Evolutionary conservation across 2,888 invertebrate genomes (phyloP).

Genomic region (Entomobrya multifasciata): DNA sequence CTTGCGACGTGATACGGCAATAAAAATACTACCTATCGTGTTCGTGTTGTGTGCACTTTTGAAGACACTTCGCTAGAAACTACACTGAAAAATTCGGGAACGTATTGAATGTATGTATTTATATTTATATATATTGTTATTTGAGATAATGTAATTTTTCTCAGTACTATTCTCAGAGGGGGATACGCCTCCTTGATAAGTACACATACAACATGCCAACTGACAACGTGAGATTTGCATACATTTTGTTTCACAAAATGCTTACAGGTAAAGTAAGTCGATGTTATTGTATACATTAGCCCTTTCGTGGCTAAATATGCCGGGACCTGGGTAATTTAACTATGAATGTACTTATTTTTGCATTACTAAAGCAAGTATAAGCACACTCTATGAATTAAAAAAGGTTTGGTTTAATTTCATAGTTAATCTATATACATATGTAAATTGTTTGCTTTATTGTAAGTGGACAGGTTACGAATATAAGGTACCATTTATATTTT

Average conservation of each 20-base stretch:
- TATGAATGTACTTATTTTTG: no score
- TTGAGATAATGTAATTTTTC: no score
- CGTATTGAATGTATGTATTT: not conserved
- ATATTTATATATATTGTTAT: conserved; percentile 26
- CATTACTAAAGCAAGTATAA: not conserved
- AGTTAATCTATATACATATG: not conserved
- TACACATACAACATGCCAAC: conserved; percentile 25
- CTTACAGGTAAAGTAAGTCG: not conserved
- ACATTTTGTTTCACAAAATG: not conserved
- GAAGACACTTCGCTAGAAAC: not conserved
- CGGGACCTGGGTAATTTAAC: no score
- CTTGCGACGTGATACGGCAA: not conserved
- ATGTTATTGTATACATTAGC: not conserved
- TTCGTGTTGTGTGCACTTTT: not conserved
- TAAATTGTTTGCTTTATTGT: conserved; percentile 3
- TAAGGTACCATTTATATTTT: conserved; percentile 10
- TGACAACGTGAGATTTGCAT: not conserved
- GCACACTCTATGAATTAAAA: conserved; percentile 3
- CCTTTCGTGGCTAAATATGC: no score
- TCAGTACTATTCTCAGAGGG: conserved; percentile 26
- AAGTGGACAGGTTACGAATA: not conserved
- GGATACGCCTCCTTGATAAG: conserved; percentile 49
- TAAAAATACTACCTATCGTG: not conserved
- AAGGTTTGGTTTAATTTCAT: conserved; percentile 44
- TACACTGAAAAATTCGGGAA: not conserved